Conservation (phyloP, 2,797 vertebrate genomes). For the Steatocranus sp. region DNA sequence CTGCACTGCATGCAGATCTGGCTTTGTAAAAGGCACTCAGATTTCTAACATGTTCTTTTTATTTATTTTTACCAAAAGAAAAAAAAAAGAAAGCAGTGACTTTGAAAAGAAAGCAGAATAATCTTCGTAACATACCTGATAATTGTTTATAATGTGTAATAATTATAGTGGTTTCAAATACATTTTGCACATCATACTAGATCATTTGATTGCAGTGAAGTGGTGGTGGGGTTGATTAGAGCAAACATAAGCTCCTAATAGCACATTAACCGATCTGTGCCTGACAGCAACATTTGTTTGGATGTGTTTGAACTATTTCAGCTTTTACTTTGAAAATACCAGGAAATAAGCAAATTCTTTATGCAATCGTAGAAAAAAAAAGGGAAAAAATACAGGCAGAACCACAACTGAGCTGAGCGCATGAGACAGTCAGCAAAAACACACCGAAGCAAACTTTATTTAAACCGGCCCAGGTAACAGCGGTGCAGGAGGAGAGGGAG, state of each 20-base stretch:
- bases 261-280: background rate
- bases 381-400: rapidly evolving
- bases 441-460: background rate
- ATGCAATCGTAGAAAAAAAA: background rate
- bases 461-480: background rate
- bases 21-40: background rate
- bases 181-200: background rate
- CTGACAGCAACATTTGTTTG: background rate
- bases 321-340: background rate
- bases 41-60: background rate
- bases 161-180: background rate
- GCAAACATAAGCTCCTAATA: background rate
- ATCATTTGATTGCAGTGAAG: background rate
- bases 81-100: background rate
- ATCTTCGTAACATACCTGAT: background rate
- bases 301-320: background rate
- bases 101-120: background rate
- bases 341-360: background rate
- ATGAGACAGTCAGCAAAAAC: rapidly evolving
- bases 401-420: background rate
- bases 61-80: background rate
- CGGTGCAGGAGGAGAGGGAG: background rate
- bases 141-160: background rate
- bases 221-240: background rate
- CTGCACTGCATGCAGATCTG: background rate